Conservation (phyloP, 2,113 vertebrate genomes). For the Raja brachyura region DNA sequence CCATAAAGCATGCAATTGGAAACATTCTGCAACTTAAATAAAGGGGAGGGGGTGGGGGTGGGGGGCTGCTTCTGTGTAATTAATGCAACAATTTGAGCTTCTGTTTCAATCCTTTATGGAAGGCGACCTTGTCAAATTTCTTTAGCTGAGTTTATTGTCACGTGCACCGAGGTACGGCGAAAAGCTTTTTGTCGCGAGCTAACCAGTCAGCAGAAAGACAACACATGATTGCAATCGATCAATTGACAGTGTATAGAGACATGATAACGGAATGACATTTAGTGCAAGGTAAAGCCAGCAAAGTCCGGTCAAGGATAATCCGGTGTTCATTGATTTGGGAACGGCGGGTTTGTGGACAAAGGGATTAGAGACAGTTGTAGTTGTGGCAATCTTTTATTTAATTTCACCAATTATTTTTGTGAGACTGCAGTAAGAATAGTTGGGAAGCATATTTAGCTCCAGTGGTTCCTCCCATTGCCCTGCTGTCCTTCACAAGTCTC, state of each 20-base stretch:
- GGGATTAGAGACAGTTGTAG: neutral
- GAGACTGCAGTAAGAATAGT: too few species aligned
- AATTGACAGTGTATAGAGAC: too few species aligned
- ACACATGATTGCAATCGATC: too few species aligned
- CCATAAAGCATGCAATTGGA: constrained; percentile 36
- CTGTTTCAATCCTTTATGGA: neutral
- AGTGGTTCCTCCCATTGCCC: neutral
- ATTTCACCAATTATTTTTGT: neutral
- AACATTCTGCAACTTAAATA: neutral
- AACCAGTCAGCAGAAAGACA: too few species aligned
- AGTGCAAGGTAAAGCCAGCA: too few species aligned
- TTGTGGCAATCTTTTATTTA: neutral
- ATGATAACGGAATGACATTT: too few species aligned
- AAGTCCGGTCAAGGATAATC: too few species aligned
- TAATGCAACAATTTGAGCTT: neutral
- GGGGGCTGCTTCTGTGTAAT: neutral
- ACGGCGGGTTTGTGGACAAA: neutral
- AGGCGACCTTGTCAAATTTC: neutral
- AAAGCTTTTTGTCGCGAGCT: too few species aligned
- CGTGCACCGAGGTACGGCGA: too few species aligned
- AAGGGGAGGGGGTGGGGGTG: neutral
- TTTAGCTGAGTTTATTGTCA: too few species aligned
- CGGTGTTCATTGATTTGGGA: neutral
- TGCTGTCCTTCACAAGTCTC: constrained; percentile 6
- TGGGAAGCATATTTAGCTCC: neutral